Percentiles rank a stretch among this genome's conserved stretches.
Evolutionary conservation across 1,140 invertebrate species (phyloP).

Genomic region (Drosophila ogumai): DNA sequence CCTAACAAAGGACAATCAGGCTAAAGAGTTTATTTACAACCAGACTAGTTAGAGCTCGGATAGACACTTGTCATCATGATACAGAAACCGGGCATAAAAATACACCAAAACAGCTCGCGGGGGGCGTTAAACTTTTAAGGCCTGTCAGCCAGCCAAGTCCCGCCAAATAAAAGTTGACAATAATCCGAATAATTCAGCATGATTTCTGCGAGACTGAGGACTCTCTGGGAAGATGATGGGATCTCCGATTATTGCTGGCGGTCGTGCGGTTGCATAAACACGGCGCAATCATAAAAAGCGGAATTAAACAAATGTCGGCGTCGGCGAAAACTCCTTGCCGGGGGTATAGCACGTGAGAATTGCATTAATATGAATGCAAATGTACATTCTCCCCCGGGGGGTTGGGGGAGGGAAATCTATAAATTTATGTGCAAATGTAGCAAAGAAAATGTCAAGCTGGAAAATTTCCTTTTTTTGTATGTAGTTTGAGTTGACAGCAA

Average conservation of each 20-base stretch:
- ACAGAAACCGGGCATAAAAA: slow-evolving; percentile 19
- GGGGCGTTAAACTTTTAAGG: slow-evolving; percentile 65
- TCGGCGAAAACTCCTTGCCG: slow-evolving; percentile 20
- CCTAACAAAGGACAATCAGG: slow-evolving; percentile 24
- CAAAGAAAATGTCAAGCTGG: slow-evolving; percentile 56
- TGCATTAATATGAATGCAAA: slow-evolving; percentile 83
- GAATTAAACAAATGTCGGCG: slow-evolving; percentile 78
- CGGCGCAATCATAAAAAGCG: slow-evolving; percentile 75
- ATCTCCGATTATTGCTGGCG: slow-evolving; percentile 61
- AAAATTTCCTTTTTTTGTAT: slow-evolving; percentile 52
- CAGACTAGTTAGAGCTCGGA: slow-evolving; percentile 7
- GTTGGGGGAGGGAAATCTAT: slow-evolving; percentile 54
- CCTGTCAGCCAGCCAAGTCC: slow-evolving; percentile 49
- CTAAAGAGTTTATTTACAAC: slow-evolving; percentile 8
- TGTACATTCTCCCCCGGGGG: slow-evolving; percentile 20
- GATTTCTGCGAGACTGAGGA: slow-evolving; percentile 40
- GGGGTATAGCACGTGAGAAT: slow-evolving; percentile 80
- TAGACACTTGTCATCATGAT: slow-evolving; percentile 39
- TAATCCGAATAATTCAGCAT: slow-evolving; percentile 68
- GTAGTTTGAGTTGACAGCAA: slow-evolving; percentile 73
- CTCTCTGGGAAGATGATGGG: slow-evolving; percentile 65
- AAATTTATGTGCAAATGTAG: slow-evolving; percentile 81
- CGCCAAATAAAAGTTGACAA: slow-evolving; percentile 72
- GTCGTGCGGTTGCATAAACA: slow-evolving; percentile 77
- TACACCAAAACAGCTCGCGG: slow-evolving; percentile 5